Percentiles rank a stretch among this genome's conserved stretches.
These are phyloP conservation scores for Hydrocynus forskahlii DNA, from an alignment of 2,797 vertebrate species.

Conservation along the genomic window DNA sequence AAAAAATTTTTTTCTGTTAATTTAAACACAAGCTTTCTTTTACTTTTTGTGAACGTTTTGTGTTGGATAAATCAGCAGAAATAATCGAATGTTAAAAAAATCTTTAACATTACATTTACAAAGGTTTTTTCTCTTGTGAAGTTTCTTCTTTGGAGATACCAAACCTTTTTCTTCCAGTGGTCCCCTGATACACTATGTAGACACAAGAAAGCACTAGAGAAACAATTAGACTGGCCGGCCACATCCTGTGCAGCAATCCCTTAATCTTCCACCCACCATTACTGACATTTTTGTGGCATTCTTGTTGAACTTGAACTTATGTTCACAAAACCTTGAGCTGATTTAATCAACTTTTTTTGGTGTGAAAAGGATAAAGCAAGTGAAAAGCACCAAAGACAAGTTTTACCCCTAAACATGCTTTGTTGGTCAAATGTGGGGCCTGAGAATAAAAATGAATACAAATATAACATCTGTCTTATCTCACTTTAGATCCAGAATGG, in stretches of 20 bases:
- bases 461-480: background rate
- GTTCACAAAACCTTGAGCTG: too few relatives aligned
- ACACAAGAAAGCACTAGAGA: conserved; percentile 19
- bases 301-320: conserved; percentile 8
- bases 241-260: conserved; percentile 44
- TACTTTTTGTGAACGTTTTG: too few relatives aligned
- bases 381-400: background rate
- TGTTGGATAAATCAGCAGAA: too few relatives aligned
- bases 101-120: too few relatives aligned
- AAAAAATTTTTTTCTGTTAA: too few relatives aligned
- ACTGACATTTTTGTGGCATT: conserved; percentile 38
- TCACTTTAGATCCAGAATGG: background rate
- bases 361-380: background rate
- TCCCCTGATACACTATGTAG: background rate
- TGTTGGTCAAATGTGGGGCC: too few relatives aligned
- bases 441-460: too few relatives aligned
- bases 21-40: too few relatives aligned
- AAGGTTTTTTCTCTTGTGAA: too few relatives aligned
- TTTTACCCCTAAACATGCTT: background rate
- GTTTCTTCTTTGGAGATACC: background rate
- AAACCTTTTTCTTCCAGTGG: background rate
- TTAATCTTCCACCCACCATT: conserved; percentile 29
- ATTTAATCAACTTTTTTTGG: background rate
- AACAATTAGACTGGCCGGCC: conserved; percentile 21
- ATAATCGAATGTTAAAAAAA: too few relatives aligned